Percentiles rank a stretch among this genome's conserved stretches.
These are phyloP conservation scores for Sebastes fasciatus DNA, from an alignment of 2,113 vertebrate genomes.

Conservation along the genomic window DNA sequence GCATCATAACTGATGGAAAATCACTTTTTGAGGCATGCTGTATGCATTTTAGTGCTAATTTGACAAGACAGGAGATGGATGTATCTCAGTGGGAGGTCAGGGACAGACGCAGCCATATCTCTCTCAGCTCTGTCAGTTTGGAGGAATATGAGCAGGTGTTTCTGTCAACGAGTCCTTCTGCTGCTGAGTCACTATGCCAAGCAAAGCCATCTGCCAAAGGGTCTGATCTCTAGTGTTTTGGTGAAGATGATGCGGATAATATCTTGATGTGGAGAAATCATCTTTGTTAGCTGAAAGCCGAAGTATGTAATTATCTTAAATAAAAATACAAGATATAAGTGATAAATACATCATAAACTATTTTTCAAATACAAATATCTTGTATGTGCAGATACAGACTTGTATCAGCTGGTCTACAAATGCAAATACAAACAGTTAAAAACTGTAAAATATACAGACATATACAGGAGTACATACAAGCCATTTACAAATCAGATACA, in stretches of 20 bases:
- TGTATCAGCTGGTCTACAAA: neutral
- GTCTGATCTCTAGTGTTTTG: conserved; percentile 6
- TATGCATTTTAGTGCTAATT: neutral
- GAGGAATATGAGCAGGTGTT: conserved; percentile 46
- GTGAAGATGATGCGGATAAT: conserved; percentile 22
- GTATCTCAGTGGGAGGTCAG: conserved; percentile 13
- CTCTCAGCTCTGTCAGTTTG: conserved; percentile 36
- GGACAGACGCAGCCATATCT: neutral
- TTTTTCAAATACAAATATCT: neutral
- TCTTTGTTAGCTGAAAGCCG: neutral
- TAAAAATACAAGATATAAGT: neutral
- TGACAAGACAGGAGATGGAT: neutral
- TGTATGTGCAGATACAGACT: neutral
- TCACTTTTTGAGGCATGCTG: no score
- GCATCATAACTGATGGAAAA: neutral
- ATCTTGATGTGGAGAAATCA: conserved; percentile 9
- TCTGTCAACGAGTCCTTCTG: conserved; percentile 25
- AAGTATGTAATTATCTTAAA: neutral
- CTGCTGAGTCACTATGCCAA: conserved; percentile 46
- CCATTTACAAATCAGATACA: no score
- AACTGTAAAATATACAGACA: neutral
- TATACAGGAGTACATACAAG: neutral
- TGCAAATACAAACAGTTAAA: no score
- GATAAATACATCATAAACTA: neutral
- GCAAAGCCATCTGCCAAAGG: conserved; percentile 48